Evolutionary conservation across 2,797 vertebrate species (phyloP).

Genomic region (Anguilla pacifica): DNA sequence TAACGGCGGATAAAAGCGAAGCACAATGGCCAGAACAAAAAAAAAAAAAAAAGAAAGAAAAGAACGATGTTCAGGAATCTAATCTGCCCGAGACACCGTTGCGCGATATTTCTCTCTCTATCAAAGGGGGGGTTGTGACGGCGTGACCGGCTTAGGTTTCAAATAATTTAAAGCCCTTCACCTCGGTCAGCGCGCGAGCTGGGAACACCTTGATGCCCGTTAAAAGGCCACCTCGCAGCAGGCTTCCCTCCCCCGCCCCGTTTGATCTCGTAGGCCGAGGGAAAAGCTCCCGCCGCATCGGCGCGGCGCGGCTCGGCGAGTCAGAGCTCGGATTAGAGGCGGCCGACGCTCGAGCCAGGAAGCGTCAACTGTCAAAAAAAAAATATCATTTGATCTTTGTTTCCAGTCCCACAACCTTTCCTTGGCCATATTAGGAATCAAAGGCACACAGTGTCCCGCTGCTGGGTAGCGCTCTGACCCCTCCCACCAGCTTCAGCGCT

Average conservation of each 20-base stretch:
- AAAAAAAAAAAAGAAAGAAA: background rate
- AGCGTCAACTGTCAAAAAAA: constrained; percentile 13
- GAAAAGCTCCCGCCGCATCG: constrained; percentile 6
- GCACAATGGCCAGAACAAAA: background rate
- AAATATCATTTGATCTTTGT: constrained; percentile 34
- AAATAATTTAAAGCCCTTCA: background rate
- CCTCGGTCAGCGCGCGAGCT: constrained; percentile 22
- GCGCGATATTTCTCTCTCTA: background rate
- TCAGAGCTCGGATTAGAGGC: constrained; percentile 28
- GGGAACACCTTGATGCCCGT: constrained; percentile 29
- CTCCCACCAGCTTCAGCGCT: constrained; percentile 49
- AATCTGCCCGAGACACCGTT: background rate
- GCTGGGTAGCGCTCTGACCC: constrained; percentile 48
- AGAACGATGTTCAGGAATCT: background rate
- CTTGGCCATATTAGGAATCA: constrained; percentile 63
- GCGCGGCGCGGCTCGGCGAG: background rate
- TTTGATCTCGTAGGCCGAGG: constrained; percentile 30
- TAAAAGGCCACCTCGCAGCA: background rate
- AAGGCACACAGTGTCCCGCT: constrained; percentile 45
- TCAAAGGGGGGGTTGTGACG: background rate
- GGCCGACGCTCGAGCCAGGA: constrained; percentile 15
- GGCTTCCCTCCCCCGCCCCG: background rate
- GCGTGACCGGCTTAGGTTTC: background rate
- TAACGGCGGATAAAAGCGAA: background rate
- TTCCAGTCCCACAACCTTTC: constrained; percentile 31